Conservation (phyloP, 1,140 invertebrate genomes). For the Chrysopa pallens region DNA sequence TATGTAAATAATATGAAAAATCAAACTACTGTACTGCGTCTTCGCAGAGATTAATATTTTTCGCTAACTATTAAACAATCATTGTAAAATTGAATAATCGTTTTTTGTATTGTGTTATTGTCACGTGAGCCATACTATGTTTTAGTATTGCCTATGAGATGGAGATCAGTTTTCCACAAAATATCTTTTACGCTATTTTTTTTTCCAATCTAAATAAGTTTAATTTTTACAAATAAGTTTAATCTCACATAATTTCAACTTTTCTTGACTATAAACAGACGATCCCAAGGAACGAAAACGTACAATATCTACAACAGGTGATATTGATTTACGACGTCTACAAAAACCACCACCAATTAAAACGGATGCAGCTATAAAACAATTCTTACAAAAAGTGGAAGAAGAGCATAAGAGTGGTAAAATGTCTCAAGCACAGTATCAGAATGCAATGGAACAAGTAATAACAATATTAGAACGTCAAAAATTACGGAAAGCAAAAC, state of each 20-base stretch:
- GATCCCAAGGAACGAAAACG: slow-evolving; percentile 28
- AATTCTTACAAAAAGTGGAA: slow-evolving; percentile 67
- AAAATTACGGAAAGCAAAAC: slow-evolving; percentile 55
- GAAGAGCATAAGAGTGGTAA: slow-evolving; percentile 56
- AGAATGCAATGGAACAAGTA: slow-evolving; percentile 59
- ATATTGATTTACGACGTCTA: slow-evolving; percentile 18
- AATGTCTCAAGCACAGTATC: slow-evolving; percentile 61
- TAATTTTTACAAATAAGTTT: neutral
- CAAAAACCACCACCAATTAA: slow-evolving; percentile 2
- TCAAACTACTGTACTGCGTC: too few species aligned
- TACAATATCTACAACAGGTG: slow-evolving; percentile 8
- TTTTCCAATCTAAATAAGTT: too few species aligned
- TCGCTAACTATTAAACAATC: too few species aligned
- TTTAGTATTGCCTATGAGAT: too few species aligned
- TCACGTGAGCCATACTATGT: too few species aligned
- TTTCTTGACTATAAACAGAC: neutral
- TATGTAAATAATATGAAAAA: too few species aligned
- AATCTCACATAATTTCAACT: neutral
- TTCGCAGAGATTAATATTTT: too few species aligned
- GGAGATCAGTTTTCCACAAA: too few species aligned
- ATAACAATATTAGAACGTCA: slow-evolving; percentile 59
- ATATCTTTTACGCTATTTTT: too few species aligned
- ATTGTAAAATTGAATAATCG: too few species aligned
- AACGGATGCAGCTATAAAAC: slow-evolving; percentile 45
- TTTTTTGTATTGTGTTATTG: too few species aligned